Base-by-base conservation (phyloP, 2,888 invertebrate genomes). In the Acanthosepion esculentum region DNA sequence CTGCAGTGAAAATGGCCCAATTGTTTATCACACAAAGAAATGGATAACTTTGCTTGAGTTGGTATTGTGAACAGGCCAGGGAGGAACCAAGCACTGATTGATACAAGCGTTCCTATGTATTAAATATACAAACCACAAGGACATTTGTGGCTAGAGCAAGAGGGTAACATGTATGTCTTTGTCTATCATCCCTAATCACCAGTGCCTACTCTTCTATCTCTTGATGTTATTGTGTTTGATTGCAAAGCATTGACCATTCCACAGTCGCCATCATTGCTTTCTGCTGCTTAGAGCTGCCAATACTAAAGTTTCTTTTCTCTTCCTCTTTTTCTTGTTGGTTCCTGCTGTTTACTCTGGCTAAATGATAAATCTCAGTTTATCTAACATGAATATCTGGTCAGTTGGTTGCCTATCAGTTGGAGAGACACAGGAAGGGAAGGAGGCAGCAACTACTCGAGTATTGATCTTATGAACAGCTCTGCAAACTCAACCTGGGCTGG, bases 301-400 rank as follows among this genome's bases (percentile, higher is more conserved):
- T 78, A 5, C n/a, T 18, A 78, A 33, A 78, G n/a, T 78, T 78
- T 78, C n/a, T 78, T 29, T 78, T n/a, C 78, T n/a, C 78, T 78
- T 78, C 78, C 29, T 78, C 78, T 41, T 78, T 78, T 78, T 78
- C 78, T 29, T 29, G 10, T n/a, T 78, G n/a, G 12, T 78, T 78
- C 78, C 23, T n/a, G n/a, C 78, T 78, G 78, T 78, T 78, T 78
- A 78, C n/a, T 78, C 78, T 78, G 78, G 78, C 78, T 78, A 78
- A 78, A 78, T 78, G 78, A n/a, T 78, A 78, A 78, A 78, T 78
- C 78, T 78, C 78, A 78, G 78, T 78, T 78, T 78, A 78, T 78
- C 78, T 78, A 78, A 78, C n/a, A 78, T 78, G 78, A 78, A 78
- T 78, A 78, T 78, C 78, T 78, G 78, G 78, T 78, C 78, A 78